Percentiles rank a stretch among this genome's conserved stretches.
Conservation (phyloP, 53 echinoderm and acorn worm species). For the Stichopus horrens region DNA sequence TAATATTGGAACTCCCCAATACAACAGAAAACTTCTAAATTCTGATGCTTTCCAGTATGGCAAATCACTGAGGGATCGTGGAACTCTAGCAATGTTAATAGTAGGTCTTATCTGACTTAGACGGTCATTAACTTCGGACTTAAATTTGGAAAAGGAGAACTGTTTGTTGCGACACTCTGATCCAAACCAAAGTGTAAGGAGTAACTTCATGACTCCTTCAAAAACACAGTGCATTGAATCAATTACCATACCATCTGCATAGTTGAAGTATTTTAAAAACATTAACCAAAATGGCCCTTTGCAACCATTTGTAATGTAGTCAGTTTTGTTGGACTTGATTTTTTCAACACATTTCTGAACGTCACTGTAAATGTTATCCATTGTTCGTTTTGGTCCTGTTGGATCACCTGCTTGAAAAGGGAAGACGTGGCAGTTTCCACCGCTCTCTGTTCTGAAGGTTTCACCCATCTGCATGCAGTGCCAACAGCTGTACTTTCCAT, state of each 20-base stretch:
- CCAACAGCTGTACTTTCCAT: conserved; percentile 54
- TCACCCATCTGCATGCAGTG: conserved; percentile 53
- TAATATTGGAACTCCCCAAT: conserved; percentile 57
- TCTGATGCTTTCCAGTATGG: conserved; percentile 62
- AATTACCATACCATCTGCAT: conserved; percentile 43
- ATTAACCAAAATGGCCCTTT: conserved; percentile 57
- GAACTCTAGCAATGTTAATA: conserved; percentile 43
- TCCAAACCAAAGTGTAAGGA: conserved; percentile 45
- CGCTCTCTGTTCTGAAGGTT: conserved; percentile 45
- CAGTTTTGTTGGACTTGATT: conserved; percentile 11
- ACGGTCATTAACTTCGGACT: conserved; percentile 16
- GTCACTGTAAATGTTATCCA: background rate
- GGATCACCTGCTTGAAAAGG: conserved; percentile 41
- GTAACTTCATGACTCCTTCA: conserved; percentile 53
- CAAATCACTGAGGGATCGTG: conserved; percentile 44
- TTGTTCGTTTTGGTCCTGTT: conserved; percentile 46
- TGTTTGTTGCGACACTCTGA: background rate
- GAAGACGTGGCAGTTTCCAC: conserved; percentile 48
- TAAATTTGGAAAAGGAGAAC: conserved; percentile 35
- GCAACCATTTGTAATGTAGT: conserved; percentile 37
- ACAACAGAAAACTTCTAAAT: conserved; percentile 54
- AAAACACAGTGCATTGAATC: conserved; percentile 60
- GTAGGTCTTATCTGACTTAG: conserved; percentile 46
- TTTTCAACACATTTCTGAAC: conserved; percentile 10
- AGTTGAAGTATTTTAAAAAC: conserved; percentile 41